Evolutionary conservation across 2,888 invertebrate genomes (phyloP), one percentile per base, ranked within the genome.

Genomic region (Zeuzera pyrina): DNA sequence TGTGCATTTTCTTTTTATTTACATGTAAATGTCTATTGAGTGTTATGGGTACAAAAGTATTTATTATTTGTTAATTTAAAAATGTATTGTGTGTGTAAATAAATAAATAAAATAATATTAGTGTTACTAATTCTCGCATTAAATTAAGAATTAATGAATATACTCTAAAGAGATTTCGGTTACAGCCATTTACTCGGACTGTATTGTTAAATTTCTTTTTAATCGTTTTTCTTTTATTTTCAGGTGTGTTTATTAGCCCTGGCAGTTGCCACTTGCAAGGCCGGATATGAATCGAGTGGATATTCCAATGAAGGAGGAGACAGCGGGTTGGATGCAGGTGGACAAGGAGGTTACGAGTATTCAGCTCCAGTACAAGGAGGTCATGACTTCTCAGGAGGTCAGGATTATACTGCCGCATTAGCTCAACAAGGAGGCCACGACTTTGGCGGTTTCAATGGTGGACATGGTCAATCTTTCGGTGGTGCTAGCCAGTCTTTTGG

Each of bases 181-280:
- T n/a, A n/a, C n/a, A n/a, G n/a, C n/a, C n/a, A n/a, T n/a, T n/a
- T n/a, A n/a, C n/a, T n/a, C n/a, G n/a, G n/a, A n/a, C n/a, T n/a
- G n/a, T 2, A 3, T 24, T 12, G 12, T 25, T 12, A 19, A 12
- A 12, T 25, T 12, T 12, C 7, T 12, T 12, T 25, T 12, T 12
- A 25, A 25, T 12, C 11, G 23, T 16, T 26, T 11, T 14, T 45
- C 37, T 30, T 31, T 44, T 61, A 31, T 47, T 69, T 65, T 0
- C 65, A 83, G 83, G 61, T 79, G 40, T 78, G 71, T 69, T 53
- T 79, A 51, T 51, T 83, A 45, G 56, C 52, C 36, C 53, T 81
- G 64, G 78, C 71, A 57, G 71, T 72, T 50, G 79, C 77, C 57
- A 57, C 63, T 39, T 70, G 78, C 68, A 67, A 65, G 54, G 83